Base-by-base conservation (phyloP, 2,888 invertebrate species). In the Leptinotarsa tumamoca region DNA sequence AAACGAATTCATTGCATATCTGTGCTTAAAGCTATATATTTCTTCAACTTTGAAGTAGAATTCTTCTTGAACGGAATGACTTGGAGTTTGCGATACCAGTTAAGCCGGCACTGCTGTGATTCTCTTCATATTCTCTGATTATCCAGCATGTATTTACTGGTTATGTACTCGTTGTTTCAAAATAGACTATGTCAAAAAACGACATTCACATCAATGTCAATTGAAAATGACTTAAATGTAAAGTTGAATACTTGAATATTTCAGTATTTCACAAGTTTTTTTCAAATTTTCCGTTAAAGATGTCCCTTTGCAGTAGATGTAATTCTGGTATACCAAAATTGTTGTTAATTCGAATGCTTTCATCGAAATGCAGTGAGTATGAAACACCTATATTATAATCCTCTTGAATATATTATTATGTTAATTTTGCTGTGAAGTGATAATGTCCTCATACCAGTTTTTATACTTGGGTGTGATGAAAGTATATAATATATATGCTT, bases 141-240 rank as follows among this genome's bases (percentile, higher is more conserved):
- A n/a, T 54, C 15, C n/a, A 54, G 3, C 5, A n/a, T 54, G 15
- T 54, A n/a, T 54, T 54, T n/a, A n/a, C 54, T n/a, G 2, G 15
- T 54, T n/a, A n/a, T 54, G n/a, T n/a, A 54, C 15, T 54, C n/a
- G 54, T n/a, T n/a, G n/a, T 54, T n/a, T 54, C n/a, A 54, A 17
- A 54, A 54, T 58, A 58, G 14, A 58, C 21, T 23, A 1, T 58
- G 17, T 21, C 21, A 58, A 52, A 15, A 52, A 17, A 1, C 5
- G n/a, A 52, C 52, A 52, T 52, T 17, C 43, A 7, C 52, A 17
- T 17, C 15, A 52, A n/a, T 15, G 52, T 52, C 52, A 52, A 14
- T n/a, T 52, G 0, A 52, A 52, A 52, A 17, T 52, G 15, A 52
- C 52, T 15, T 4, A n/a, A 52, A 52, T 52, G 15, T 52, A 4